These are phyloP conservation scores for Dynastes hyllus DNA, from an alignment of 2,888 invertebrate species.

Conservation along the genomic window DNA sequence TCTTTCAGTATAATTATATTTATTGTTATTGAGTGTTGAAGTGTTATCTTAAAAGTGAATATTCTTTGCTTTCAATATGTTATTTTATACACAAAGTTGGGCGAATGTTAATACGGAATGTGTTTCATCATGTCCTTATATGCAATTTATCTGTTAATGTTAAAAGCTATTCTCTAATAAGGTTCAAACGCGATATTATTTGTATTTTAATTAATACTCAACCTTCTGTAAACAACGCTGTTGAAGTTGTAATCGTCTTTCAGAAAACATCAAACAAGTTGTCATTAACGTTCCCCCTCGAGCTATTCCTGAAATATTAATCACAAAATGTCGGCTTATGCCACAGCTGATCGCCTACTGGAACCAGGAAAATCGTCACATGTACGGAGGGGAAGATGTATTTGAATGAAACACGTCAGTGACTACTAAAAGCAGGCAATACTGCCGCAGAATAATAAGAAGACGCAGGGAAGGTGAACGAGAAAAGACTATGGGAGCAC, in stretches of 20 bases:
- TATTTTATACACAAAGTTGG: too few relatives aligned
- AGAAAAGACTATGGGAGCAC: constrained; percentile 22
- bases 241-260: constrained; percentile 20
- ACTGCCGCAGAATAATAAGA: constrained; percentile 38
- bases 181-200: background rate
- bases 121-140: too few relatives aligned
- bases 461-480: constrained; percentile 4
- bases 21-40: too few relatives aligned
- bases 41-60: too few relatives aligned
- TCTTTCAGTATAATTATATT: too few relatives aligned
- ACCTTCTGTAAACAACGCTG: background rate
- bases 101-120: too few relatives aligned
- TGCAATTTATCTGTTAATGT: too few relatives aligned
- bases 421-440: constrained; percentile 24
- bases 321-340: background rate
- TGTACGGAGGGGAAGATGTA: constrained; percentile 2
- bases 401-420: constrained; percentile 22
- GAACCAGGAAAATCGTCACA: constrained; percentile 14
- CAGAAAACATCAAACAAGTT: constrained; percentile 8
- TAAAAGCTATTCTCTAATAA: too few relatives aligned
- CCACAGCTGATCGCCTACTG: background rate
- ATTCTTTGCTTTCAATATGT: too few relatives aligned
- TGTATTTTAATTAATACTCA: constrained; percentile 13
- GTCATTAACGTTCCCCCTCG: background rate
- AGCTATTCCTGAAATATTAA: constrained; percentile 28